phyloP scores from a whole-genome alignment of 30 jellyfish, hydroid and myxozoan genomes.

The Aurelia coerulea region DNA sequence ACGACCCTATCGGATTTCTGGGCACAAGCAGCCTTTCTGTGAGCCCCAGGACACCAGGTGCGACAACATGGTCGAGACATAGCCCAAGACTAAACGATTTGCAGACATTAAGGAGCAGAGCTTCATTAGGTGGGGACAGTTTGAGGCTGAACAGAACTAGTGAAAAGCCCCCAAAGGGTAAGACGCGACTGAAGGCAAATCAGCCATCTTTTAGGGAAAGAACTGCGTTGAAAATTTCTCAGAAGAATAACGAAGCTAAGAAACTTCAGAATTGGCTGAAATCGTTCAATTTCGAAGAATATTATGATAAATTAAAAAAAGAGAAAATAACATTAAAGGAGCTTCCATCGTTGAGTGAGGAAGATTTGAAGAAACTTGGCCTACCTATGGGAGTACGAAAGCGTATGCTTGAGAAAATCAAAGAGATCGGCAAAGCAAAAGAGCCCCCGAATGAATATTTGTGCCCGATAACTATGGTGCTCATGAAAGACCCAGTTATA shows the following conservation, averaged over 20 bases:
- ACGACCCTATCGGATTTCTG: background rate
- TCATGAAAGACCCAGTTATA: constrained; percentile 66
- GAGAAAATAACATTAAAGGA: constrained; percentile 57
- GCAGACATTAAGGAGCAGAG: background rate
- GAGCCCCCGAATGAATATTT: constrained; percentile 64
- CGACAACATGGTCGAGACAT: background rate
- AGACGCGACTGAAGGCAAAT: background rate
- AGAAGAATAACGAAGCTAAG: constrained; percentile 13
- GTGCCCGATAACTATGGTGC: constrained; percentile 66
- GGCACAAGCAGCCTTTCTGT: background rate
- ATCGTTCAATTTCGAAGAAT: constrained; percentile 29
- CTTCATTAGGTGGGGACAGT: background rate
- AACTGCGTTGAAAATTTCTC: background rate
- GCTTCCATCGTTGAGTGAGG: constrained; percentile 14
- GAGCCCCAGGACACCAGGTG: background rate
- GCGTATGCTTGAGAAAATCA: constrained; percentile 24
- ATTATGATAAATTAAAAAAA: constrained; percentile 33
- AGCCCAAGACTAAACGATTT: background rate
- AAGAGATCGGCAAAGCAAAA: background rate
- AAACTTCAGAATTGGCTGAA: constrained; percentile 38
- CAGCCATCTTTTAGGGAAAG: background rate
- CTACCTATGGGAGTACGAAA: constrained; percentile 68
- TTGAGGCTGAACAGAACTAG: background rate
- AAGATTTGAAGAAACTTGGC: constrained; percentile 45
- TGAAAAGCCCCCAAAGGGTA: background rate